Percentiles rank a stretch among this genome's conserved stretches.
These are phyloP conservation scores for Pithecia hirsuta DNA, from an alignment of 2,797 vertebrate genomes.

Conservation along the genomic window DNA sequence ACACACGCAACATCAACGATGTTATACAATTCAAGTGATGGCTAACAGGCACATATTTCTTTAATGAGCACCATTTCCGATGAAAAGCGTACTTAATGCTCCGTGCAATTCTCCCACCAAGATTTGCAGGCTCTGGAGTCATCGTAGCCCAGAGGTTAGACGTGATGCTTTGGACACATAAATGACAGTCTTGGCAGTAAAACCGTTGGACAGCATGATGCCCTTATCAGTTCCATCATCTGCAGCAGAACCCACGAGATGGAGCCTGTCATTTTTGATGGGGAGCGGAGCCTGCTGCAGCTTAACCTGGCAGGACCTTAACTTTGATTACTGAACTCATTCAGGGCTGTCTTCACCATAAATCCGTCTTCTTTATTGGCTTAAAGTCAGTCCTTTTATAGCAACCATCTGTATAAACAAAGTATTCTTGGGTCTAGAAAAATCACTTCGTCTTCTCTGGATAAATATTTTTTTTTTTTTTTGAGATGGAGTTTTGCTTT, in stretches of 20 bases:
- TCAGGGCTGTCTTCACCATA: fast-evolving
- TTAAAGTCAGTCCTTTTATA: not conserved
- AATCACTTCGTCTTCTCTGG: not conserved
- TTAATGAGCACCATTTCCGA: not conserved
- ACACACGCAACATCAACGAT: fast-evolving
- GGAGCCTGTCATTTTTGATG: not conserved
- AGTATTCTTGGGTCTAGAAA: not conserved
- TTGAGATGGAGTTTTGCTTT: not conserved
- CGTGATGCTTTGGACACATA: not conserved
- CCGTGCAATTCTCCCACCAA: not conserved
- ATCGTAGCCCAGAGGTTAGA: not conserved
- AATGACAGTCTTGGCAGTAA: not conserved
- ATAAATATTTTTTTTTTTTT: not conserved
- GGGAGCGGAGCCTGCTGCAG: fast-evolving
- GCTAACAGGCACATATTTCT: not conserved
- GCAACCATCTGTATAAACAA: slow-evolving; percentile 13
- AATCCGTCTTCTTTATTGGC: not conserved
- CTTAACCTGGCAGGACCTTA: not conserved
- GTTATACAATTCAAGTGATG: fast-evolving
- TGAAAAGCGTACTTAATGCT: fast-evolving
- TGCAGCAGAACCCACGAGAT: fast-evolving
- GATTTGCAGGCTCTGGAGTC: not conserved
- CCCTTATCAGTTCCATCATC: fast-evolving
- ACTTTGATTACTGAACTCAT: fast-evolving
- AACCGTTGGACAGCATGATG: fast-evolving